Evolutionary conservation across 30 jellyfish, hydroid and myxozoan species (phyloP), one percentile per base, ranked within the genome.

Genomic region (Mastigias papua): DNA sequence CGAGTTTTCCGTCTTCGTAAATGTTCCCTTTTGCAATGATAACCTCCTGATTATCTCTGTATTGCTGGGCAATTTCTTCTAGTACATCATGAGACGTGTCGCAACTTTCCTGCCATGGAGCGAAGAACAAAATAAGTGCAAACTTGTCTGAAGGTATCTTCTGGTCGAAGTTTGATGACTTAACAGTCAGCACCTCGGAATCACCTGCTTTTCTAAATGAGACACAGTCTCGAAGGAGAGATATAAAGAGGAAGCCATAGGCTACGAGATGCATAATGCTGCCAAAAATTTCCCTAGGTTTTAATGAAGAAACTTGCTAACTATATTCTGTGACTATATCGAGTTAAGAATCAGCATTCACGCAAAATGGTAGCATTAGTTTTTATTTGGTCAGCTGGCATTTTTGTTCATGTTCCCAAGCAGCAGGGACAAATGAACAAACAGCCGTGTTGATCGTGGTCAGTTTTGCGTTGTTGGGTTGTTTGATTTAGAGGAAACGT

Each of bases 41-140:
- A 20, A 95, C 67, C 33, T 81, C 97, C 6, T 72, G 89, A 21
- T 63, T 31, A 6, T 73, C 89, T 37, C 48, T 33, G 74, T 66
- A 95, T 34, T 58, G 57, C n/a, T 76, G 90, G 27, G 95, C 92
- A 49, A 95, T 37, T 48, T 80, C 70, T 0, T 90, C 95, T 58
- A 95, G 22, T 0, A 82, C 81, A 10, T 80, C 76, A 13, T 90
- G 87, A 31, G 92, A 73, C 10, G 64, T 49, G 54, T 86, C 80
- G 65, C 99, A 95, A 23, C 89, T 76, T 37, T 89, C 93, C 49
- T 84, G 89, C 99, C 99, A 95, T 54, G 97, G 93, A 2, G 99
- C 97, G 75, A 76, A 95, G 69, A 95, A 95, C 49, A 95, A 35
- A 35, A 95, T 96, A 50, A 95, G 62, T 22, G 94, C 87, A 51